Evolutionary conservation across 1,140 invertebrate species (phyloP).

Genomic region (Harpegnathos saltator): DNA sequence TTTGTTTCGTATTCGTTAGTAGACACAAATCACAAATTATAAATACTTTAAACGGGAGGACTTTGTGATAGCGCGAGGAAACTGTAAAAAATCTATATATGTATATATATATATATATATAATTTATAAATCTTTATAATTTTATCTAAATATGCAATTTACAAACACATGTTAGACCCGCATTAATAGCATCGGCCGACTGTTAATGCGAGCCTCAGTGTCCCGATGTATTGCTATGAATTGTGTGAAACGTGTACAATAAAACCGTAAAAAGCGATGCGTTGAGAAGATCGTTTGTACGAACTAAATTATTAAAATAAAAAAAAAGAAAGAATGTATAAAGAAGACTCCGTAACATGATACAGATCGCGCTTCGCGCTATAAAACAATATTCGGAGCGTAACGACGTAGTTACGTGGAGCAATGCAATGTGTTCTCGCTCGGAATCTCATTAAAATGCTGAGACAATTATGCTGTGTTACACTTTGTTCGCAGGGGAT

Average conservation of each 20-base stretch:
- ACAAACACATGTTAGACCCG: neutral
- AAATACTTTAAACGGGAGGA: neutral
- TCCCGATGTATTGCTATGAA: neutral
- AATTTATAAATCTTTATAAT: conserved; percentile 24
- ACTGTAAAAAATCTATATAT: conserved; percentile 7
- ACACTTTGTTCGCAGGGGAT: conserved; percentile 21
- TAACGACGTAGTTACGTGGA: neutral
- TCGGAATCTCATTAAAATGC: conserved; percentile 10
- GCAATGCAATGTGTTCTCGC: neutral
- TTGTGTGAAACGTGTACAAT: conserved; percentile 8
- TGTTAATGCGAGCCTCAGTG: neutral
- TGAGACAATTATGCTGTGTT: conserved; percentile 10
- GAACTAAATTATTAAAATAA: conserved; percentile 27
- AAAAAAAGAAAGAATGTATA: too few relatives aligned
- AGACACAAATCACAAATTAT: neutral
- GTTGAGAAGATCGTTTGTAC: neutral
- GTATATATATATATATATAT: conserved; percentile 2
- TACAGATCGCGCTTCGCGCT: neutral
- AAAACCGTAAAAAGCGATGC: neutral
- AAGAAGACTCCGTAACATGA: neutral
- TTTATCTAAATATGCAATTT: conserved; percentile 31
- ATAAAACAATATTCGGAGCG: conserved; percentile 37
- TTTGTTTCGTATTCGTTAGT: conserved; percentile 8
- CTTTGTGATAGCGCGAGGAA: conserved; percentile 4
- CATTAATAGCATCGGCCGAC: too few relatives aligned